Percentiles rank a stretch among this genome's conserved stretches.
Evolutionary conservation across 2,888 invertebrate genomes (phyloP).

Genomic region (Pollenia labialis): DNA sequence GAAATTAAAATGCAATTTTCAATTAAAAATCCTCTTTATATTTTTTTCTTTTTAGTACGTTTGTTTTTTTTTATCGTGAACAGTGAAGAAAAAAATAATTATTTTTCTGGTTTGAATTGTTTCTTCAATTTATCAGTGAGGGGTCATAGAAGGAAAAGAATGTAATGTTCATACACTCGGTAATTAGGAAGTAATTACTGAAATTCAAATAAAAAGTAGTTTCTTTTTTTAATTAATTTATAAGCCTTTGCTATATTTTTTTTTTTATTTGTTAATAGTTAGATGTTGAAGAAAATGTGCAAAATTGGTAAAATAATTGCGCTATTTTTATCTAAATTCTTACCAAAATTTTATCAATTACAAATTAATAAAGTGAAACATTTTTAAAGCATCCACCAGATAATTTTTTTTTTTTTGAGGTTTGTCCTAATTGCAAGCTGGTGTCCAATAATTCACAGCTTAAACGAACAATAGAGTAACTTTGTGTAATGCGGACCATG

Average conservation of each 20-base stretch:
- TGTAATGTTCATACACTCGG: neutral
- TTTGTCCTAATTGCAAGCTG: no score
- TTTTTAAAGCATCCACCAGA: no score
- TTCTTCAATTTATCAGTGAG: neutral
- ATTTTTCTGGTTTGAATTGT: slow-evolving; percentile 22
- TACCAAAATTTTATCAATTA: no score
- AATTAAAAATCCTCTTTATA: slow-evolving; percentile 53
- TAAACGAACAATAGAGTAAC: no score
- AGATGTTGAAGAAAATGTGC: neutral
- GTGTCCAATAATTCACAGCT: no score
- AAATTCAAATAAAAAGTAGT: slow-evolving; percentile 33
- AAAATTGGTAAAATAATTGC: no score
- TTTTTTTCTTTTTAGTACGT: neutral
- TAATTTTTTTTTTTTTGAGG: no score
- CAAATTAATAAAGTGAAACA: no score
- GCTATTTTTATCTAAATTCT: no score
- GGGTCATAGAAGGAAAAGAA: neutral
- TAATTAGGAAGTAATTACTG: slow-evolving; percentile 51
- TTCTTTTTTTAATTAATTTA: slow-evolving; percentile 10
- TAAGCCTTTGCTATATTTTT: neutral
- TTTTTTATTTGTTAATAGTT: neutral
- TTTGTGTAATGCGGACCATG: no score
- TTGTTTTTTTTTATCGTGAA: no score
- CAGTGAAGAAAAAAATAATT: slow-evolving; percentile 27
- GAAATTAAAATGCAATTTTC: slow-evolving; percentile 72